phyloP scores from a whole-genome alignment of 2,113 vertebrate species.

The Rhynchomys soricoides region DNA sequence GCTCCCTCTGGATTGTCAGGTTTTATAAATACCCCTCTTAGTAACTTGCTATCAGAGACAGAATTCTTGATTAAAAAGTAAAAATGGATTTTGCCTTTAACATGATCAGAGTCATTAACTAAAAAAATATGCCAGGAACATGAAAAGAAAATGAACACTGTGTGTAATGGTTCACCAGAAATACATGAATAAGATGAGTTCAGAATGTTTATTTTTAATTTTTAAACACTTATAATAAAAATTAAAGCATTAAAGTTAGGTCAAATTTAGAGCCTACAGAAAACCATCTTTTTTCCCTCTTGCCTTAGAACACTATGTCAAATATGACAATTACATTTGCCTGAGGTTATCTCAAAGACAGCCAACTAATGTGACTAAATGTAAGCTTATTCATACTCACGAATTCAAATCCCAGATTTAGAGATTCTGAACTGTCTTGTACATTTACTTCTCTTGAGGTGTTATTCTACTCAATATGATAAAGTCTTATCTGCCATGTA shows the following conservation, averaged over 20 bases:
- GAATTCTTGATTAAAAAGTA: conserved; percentile 74
- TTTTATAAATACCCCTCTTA: conserved; percentile 56
- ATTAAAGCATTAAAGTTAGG: conserved; percentile 72
- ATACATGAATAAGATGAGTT: conserved; percentile 55
- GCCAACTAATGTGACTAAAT: conserved; percentile 53
- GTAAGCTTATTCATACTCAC: conserved; percentile 55
- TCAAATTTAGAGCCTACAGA: conserved; percentile 68
- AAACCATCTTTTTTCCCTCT: conserved; percentile 45
- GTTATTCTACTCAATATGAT: conserved; percentile 16
- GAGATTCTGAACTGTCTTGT: conserved; percentile 55
- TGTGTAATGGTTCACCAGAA: conserved; percentile 46
- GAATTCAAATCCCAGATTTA: conserved; percentile 69
- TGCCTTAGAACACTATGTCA: conserved; percentile 62
- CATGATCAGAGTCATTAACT: conserved; percentile 62
- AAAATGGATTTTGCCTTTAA: conserved; percentile 72
- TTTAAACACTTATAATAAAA: conserved; percentile 73
- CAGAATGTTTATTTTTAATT: conserved; percentile 47
- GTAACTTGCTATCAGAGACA: conserved; percentile 70
- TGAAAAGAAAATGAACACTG: conserved; percentile 68
- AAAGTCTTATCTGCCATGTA: conserved; percentile 27
- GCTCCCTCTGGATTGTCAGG: conserved; percentile 53
- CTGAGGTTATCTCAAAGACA: conserved; percentile 63
- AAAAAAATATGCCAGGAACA: conserved; percentile 62
- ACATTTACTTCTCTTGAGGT: conserved; percentile 51
- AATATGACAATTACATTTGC: conserved; percentile 74